A percentile compares a stretch with the other conserved stretches of the same genome.
phyloP scores from a whole-genome alignment of 2,113 vertebrate species.

The Melierax canorus region DNA sequence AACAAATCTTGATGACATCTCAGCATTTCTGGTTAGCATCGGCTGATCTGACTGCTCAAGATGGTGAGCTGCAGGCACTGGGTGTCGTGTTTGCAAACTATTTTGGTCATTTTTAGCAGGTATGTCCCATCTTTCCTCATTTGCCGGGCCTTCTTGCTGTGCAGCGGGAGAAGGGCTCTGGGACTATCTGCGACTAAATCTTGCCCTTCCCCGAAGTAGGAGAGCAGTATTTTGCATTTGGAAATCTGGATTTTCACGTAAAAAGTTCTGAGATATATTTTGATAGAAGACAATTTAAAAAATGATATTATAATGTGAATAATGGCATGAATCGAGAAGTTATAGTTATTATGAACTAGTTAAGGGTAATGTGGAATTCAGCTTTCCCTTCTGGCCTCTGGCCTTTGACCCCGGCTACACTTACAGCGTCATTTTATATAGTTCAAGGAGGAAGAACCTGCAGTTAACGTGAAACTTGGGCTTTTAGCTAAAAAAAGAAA shows the following conservation, averaged over 20 bases:
- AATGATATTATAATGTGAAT: not conserved
- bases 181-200: not conserved
- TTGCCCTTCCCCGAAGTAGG: not conserved
- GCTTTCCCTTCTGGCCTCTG: not conserved
- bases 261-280: not conserved
- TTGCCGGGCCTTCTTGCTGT: not conserved
- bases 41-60: rapidly evolving
- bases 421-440: not conserved
- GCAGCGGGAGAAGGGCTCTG: not conserved
- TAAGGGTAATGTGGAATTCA: not conserved
- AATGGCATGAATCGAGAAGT: not conserved
- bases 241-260: not conserved
- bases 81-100: not conserved
- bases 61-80: not conserved
- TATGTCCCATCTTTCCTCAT: not conserved
- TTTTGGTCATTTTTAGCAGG: not conserved
- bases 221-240: not conserved
- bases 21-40: not conserved
- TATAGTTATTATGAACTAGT: not conserved
- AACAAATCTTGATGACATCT: not conserved
- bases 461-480: not conserved
- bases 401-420: not conserved
- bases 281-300: not conserved
- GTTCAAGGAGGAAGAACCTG: slow-evolving; percentile 18
- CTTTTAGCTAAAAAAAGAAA: not conserved